Evolutionary conservation across 2,888 invertebrate species (phyloP).

Genomic region (Ormyrus labotus): DNA sequence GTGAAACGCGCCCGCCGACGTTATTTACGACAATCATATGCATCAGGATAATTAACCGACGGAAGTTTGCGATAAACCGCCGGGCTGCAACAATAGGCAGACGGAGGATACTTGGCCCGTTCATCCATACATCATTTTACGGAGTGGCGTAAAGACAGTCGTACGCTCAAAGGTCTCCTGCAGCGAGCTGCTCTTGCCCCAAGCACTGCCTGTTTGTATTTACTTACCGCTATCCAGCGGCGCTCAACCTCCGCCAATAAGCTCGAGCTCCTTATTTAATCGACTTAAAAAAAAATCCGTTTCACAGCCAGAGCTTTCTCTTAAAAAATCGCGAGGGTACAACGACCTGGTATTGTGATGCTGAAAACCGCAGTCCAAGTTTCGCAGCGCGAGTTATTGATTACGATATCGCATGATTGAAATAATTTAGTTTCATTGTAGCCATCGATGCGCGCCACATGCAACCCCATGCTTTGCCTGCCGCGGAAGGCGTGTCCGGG

Average conservation of each 20-base stretch:
- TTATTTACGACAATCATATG: slow-evolving; percentile 55
- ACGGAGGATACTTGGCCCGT: slow-evolving; percentile 41
- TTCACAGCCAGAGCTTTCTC: too few species aligned
- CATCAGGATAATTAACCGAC: slow-evolving; percentile 54
- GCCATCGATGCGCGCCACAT: slow-evolving; percentile 47
- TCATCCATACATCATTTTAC: slow-evolving; percentile 54
- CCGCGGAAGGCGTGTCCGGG: slow-evolving; percentile 25
- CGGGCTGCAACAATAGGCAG: slow-evolving; percentile 46
- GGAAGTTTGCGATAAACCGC: slow-evolving; percentile 51
- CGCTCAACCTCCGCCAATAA: slow-evolving; percentile 8
- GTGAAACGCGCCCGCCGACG: slow-evolving; percentile 28
- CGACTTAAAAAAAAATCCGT: too few species aligned
- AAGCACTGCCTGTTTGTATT: slow-evolving; percentile 37
- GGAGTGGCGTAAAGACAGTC: slow-evolving; percentile 56
- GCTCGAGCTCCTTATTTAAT: not conserved
- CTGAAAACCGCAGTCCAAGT: slow-evolving; percentile 47
- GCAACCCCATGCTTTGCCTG: slow-evolving; percentile 39
- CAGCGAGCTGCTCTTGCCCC: slow-evolving; percentile 35
- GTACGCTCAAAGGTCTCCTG: slow-evolving; percentile 59
- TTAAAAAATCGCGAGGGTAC: too few species aligned
- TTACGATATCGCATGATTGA: slow-evolving; percentile 74
- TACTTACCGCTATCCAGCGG: slow-evolving; percentile 52
- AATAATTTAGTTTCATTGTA: slow-evolving; percentile 66
- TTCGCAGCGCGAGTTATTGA: slow-evolving; percentile 69
- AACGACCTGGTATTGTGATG: not conserved